Evolutionary conservation across 2,113 vertebrate genomes (phyloP), one percentile per base, ranked within the genome.

Genomic region (Brachirus orientalis): DNA sequence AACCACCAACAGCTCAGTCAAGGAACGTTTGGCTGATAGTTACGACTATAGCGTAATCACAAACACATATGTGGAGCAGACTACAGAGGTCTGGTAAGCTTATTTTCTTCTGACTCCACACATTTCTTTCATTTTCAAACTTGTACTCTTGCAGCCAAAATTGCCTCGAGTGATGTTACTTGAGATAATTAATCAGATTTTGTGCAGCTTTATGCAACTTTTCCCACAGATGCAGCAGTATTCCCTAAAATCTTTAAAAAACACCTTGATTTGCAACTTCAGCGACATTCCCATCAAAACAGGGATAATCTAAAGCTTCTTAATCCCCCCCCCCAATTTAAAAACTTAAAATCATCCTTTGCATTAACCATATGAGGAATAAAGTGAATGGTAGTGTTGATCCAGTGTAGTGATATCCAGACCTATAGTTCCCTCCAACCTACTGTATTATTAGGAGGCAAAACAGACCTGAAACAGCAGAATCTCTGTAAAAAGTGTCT

Each of bases 361-460:
- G 28, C 28, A 12, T 7, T 13, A 2, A 1, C 11, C 10, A 48
- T 18, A 63, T 19, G 18, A 55, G 20, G 18, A 65, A 41, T 45
- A 47, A 22, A 28, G 33, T 17, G 8, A 16, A 48, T 50, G 9
- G 13, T 28, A 68, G 17, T n/a, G 46, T 61, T 65, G 35, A 38
- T 10, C 12, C 16, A n/a, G 16, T 46, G 40, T 43, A 55, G 47
- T 48, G 53, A 66, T 70, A 47, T 18, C 57, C n/a, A 44, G 37
- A 71, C 59, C 35, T 50, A 16, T 38, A 19, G 47, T 60, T n/a
- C 69, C 40, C 20, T 51, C 19, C n/a, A 66, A 57, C 37, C 11
- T 22, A n/a, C n/a, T n/a, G n/a, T n/a, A n/a, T n/a, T 69, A 73
- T 75, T 69, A 54, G 28, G 47, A 58, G 18, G 28, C 10, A 48